Evolutionary conservation across 2,888 invertebrate species (phyloP).

Genomic region (Macrosiphum euphorbiae): DNA sequence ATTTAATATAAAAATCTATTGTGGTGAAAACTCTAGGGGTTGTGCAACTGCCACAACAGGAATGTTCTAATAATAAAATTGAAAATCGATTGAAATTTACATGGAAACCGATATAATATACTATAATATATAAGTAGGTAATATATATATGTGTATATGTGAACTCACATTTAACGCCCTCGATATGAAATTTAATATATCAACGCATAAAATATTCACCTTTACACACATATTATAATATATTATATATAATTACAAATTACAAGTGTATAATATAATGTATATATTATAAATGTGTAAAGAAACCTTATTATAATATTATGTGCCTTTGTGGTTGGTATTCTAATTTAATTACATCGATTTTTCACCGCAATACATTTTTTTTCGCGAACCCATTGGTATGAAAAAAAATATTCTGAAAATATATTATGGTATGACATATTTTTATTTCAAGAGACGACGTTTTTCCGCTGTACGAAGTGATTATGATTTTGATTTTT

Average conservation of each 20-base stretch:
- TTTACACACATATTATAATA: not conserved
- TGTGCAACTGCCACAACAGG: not conserved
- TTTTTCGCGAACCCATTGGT: not conserved
- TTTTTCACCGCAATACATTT: not conserved
- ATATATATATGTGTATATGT: not conserved
- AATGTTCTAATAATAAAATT: not conserved
- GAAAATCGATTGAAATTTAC: not conserved
- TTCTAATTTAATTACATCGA: not conserved
- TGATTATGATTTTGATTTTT: not conserved
- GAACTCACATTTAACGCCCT: not conserved
- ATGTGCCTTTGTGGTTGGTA: not conserved
- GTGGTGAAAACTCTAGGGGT: not conserved
- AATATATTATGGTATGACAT: not conserved
- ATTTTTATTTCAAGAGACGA: not conserved
- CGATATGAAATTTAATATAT: not conserved
- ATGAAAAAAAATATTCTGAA: not conserved
- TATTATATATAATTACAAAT: not conserved
- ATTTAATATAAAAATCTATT: conserved; percentile 20
- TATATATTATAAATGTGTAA: not conserved
- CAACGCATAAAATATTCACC: not conserved
- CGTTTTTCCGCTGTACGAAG: not conserved
- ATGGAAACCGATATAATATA: not conserved
- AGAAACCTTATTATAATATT: not conserved
- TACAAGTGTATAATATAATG: not conserved
- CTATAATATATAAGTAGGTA: not conserved